Conservation (phyloP, 1,140 invertebrate species). For the Drosophila nasuta region DNA sequence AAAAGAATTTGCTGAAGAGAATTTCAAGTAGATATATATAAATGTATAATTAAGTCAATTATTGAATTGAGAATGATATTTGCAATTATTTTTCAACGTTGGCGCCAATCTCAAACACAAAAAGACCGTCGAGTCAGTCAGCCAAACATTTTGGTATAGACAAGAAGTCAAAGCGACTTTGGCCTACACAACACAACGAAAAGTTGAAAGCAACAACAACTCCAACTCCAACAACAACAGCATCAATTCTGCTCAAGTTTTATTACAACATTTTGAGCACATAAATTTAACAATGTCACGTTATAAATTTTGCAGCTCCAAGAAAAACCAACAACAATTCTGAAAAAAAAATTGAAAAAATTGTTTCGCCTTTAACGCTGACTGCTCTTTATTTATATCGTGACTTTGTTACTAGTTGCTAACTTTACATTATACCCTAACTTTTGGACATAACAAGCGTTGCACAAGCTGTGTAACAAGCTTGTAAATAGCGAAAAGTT, state of each 20-base stretch:
- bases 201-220: background rate
- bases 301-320: slow-evolving; percentile 70
- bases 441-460: background rate
- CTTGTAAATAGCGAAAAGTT: background rate
- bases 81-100: slow-evolving; percentile 62
- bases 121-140: slow-evolving; percentile 4
- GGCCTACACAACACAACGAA: slow-evolving; percentile 4
- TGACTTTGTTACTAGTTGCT: slow-evolving; percentile 72
- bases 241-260: slow-evolving; percentile 46
- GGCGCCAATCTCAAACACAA: slow-evolving; percentile 49
- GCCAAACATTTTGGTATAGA: background rate
- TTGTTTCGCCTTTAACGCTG: slow-evolving; percentile 62
- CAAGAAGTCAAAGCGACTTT: slow-evolving; percentile 8
- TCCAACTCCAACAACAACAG: background rate
- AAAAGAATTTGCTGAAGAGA: slow-evolving; percentile 23
- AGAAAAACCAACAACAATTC: slow-evolving; percentile 34
- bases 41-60: slow-evolving; percentile 47
- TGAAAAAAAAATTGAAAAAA: slow-evolving; percentile 32
- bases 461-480: background rate
- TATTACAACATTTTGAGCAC: slow-evolving; percentile 75
- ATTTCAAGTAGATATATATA: slow-evolving; percentile 20
- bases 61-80: slow-evolving; percentile 49
- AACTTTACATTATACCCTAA: slow-evolving; percentile 56
- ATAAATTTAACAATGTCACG: slow-evolving; percentile 81
- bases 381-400: slow-evolving; percentile 79